These are phyloP conservation scores for Cheumatopsyche charites DNA, from an alignment of 1,140 invertebrate genomes.

Conservation along the genomic window DNA sequence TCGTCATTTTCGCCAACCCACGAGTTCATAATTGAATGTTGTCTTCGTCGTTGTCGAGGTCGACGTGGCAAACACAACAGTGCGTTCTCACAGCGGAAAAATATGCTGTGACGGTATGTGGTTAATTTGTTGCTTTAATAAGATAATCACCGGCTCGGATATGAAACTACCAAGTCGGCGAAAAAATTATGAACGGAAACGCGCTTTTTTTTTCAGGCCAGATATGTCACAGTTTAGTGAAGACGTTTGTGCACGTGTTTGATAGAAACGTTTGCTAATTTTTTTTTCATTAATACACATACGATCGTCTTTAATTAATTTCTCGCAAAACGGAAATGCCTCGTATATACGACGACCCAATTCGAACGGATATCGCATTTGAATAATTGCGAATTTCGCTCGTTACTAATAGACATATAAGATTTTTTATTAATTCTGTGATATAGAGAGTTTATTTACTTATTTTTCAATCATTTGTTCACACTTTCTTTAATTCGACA, in stretches of 20 bases:
- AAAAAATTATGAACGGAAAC: slow-evolving; percentile 14
- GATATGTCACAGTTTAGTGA: slow-evolving; percentile 18
- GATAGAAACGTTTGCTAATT: neutral
- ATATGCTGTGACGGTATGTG: slow-evolving; percentile 26
- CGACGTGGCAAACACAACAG: neutral
- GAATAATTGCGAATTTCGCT: no score
- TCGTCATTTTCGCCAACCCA: neutral
- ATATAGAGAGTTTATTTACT: no score
- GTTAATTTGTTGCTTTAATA: slow-evolving; percentile 28
- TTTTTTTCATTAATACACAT: no score
- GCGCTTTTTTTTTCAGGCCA: slow-evolving; percentile 7
- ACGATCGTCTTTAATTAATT: no score
- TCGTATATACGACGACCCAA: no score
- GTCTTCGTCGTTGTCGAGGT: neutral
- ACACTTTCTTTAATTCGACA: neutral
- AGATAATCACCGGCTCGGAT: slow-evolving; percentile 13
- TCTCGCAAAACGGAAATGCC: no score
- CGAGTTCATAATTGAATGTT: neutral
- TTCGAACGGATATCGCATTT: no score
- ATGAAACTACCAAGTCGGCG: neutral
- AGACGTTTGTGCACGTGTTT: slow-evolving; percentile 15
- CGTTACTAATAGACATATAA: no score
- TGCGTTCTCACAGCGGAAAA: slow-evolving; percentile 16
- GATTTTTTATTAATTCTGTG: no score
- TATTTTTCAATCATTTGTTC: neutral